Conservation (phyloP, 1,140 invertebrate genomes). For the Acromyrmex heyeri region DNA sequence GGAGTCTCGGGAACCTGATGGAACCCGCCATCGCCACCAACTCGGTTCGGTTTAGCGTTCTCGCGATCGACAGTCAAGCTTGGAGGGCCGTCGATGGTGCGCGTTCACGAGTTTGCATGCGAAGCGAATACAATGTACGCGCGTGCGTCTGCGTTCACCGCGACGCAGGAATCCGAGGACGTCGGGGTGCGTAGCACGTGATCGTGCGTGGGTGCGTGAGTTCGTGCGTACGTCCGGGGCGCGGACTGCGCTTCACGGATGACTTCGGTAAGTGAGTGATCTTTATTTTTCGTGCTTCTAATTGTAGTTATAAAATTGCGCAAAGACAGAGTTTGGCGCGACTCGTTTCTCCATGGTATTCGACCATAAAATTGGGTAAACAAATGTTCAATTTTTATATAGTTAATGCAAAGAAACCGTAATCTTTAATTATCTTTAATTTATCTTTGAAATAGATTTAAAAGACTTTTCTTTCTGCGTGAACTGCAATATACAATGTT, state of each 20-base stretch:
- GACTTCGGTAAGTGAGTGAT: conserved; percentile 36
- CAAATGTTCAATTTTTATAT: not conserved
- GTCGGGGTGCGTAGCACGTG: conserved; percentile 13
- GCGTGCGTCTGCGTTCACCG: conserved; percentile 4
- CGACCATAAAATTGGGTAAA: not conserved
- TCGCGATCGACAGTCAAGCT: conserved; percentile 79
- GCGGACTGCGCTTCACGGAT: conserved; percentile 44
- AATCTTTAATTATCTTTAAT: not conserved
- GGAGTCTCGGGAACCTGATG: conserved; percentile 79
- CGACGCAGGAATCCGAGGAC: conserved; percentile 34
- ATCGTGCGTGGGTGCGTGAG: conserved; percentile 35
- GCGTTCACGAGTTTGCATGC: conserved; percentile 8
- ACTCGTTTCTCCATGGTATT: not conserved
- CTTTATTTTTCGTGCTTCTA: not conserved
- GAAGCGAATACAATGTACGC: not conserved
- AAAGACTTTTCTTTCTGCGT: not conserved
- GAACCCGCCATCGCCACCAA: conserved; percentile 66
- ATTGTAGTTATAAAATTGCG: not conserved
- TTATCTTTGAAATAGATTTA: not conserved
- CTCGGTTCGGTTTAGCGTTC: conserved; percentile 27
- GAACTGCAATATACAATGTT: not conserved
- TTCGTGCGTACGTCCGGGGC: conserved; percentile 8
- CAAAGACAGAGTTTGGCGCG: not conserved
- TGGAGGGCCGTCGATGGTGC: conserved; percentile 73
- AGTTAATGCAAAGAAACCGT: not conserved